phyloP scores from a whole-genome alignment of 2,113 vertebrate species.

The Cisticola juncidis region DNA sequence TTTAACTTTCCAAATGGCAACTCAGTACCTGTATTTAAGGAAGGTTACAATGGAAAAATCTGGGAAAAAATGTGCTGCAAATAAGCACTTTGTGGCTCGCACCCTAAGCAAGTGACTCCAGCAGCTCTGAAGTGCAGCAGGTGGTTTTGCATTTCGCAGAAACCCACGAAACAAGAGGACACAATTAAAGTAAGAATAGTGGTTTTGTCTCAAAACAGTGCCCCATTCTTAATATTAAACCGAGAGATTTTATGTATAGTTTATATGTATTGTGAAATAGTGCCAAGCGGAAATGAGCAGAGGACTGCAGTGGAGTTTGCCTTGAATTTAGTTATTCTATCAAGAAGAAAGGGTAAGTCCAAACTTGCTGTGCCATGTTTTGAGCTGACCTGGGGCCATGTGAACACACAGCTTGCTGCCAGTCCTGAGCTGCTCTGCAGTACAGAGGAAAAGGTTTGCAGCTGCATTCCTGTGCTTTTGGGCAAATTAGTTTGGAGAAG shows the following conservation, averaged over 20 bases:
- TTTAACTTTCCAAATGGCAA: background rate
- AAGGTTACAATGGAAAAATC: background rate
- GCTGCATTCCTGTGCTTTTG: background rate
- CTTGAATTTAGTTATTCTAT: background rate
- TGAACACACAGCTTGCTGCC: background rate
- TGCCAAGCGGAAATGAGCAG: background rate
- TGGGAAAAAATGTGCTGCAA: background rate
- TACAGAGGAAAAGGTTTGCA: background rate
- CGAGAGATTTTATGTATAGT: background rate
- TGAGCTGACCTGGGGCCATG: background rate
- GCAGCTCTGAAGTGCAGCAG: background rate
- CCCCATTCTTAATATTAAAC: background rate
- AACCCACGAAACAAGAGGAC: background rate
- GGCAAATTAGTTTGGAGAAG: background rate
- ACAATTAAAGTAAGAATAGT: background rate
- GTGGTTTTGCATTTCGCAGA: background rate
- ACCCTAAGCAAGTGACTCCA: background rate
- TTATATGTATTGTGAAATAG: background rate
- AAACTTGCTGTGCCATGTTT: background rate
- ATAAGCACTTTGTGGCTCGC: background rate
- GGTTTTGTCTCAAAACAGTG: background rate
- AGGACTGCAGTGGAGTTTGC: background rate
- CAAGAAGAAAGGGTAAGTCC: background rate
- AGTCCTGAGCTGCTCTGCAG: background rate
- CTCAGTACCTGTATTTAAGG: background rate